Conservation (phyloP, 30 jellyfish, hydroid and myxozoan species). For the Mastigias papua region DNA sequence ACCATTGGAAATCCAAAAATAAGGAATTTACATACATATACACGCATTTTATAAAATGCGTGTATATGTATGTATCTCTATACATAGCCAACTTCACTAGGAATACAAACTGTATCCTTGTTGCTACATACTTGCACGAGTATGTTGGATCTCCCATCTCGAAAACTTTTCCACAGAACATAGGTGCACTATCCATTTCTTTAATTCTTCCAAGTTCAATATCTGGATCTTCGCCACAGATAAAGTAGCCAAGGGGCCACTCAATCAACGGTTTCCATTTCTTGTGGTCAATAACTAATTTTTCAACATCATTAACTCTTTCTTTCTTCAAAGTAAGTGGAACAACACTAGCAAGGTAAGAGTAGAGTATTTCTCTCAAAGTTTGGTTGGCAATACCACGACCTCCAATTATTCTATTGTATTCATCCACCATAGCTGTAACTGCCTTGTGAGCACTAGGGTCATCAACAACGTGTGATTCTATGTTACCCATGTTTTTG, state of each 20-base stretch:
- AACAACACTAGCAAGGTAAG: conserved; percentile 47
- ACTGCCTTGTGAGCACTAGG: conserved; percentile 33
- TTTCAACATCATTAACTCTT: conserved; percentile 53
- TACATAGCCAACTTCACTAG: too few relatives aligned
- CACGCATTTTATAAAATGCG: too few relatives aligned
- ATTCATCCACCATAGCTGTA: conserved; percentile 9
- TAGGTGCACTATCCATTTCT: conserved; percentile 68
- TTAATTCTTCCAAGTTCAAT: conserved; percentile 61
- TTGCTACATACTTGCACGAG: conserved; percentile 97
- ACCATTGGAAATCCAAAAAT: too few relatives aligned
- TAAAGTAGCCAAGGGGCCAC: conserved; percentile 66
- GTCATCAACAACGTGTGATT: conserved; percentile 11
- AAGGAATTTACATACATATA: too few relatives aligned
- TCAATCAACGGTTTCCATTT: conserved; percentile 54
- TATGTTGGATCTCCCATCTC: conserved; percentile 96
- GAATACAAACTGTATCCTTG: too few relatives aligned
- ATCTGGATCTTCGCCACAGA: conserved; percentile 79
- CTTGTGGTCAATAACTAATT: conserved; percentile 50
- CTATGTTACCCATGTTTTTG: conserved; percentile 59
- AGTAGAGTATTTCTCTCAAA: neutral
- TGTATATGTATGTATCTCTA: too few relatives aligned
- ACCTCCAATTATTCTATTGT: conserved; percentile 1
- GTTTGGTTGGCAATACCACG: conserved; percentile 1
- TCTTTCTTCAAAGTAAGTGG: conserved; percentile 36
- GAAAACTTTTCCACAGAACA: conserved; percentile 87